Evolutionary conservation across 2,113 vertebrate genomes (phyloP), one percentile per base, ranked within the genome.

Genomic region (Leucopternis melanops): DNA sequence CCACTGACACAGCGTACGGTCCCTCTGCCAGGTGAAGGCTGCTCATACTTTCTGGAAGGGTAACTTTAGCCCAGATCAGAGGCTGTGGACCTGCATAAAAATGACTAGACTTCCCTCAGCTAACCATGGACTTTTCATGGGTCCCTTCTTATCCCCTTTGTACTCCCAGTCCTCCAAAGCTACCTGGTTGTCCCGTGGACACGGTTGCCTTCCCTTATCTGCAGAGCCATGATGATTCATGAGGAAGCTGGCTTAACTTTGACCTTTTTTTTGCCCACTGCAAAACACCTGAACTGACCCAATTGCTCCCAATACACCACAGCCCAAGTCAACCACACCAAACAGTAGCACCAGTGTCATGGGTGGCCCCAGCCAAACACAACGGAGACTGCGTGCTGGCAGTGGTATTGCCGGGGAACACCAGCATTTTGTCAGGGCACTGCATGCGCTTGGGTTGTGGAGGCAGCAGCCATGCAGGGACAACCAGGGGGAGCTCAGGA

Each of bases 311-410:
- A 47, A 66, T 54, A 78, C 20, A 34, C 18, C 23, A 36, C 8
- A 54, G 31, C 27, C 23, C 19, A 44, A 49, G 69, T 59, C 45
- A 81, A 14, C 22, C 45, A n/a, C 42, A 47, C 19, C 67, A 38
- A 62, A 42, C 8, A 61, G 61, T 7, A 70, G 45, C 32, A 67
- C 21, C 9, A 47, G 27, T 16, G 45, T 7, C 0, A 0, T 61
- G 55, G 54, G 62, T 36, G 26, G 34, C 16, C 58, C 27, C 62
- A 42, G 31, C 9, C 8, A 63, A 62, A 71, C 45, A 21, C 0
- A 4, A 59, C 5, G 45, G 81, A 62, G 52, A 38, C 9, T 20
- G 12, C 3, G 4, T 23, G 58, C 11, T 5, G 5, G 21, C 3
- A 78, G 40, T 0, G 7, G 31, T 70, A 16, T 65, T 80, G 62